phyloP scores from a whole-genome alignment of 2,888 invertebrate genomes.

The Syrista parreyssii region DNA sequence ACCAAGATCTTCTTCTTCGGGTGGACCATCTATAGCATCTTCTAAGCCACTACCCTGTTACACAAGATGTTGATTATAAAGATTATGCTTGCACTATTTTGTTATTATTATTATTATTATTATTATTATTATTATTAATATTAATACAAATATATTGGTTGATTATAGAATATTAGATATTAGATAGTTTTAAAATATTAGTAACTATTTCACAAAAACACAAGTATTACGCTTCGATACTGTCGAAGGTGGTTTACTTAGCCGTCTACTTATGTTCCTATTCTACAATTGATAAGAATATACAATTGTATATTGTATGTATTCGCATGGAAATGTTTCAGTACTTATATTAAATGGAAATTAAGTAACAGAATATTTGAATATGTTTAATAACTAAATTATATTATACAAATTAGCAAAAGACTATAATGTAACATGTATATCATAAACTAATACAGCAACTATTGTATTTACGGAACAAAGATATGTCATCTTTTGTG shows the following conservation, averaged over 20 bases:
- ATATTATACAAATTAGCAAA: neutral
- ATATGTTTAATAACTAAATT: neutral
- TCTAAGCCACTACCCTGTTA: conserved; percentile 49
- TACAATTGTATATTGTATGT: neutral
- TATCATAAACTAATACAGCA: neutral
- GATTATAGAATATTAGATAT: neutral
- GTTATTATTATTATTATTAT: neutral
- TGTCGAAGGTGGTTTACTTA: neutral
- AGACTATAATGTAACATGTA: neutral
- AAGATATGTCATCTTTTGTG: no score
- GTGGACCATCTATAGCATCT: conserved; percentile 56
- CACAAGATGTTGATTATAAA: neutral
- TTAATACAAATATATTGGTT: neutral
- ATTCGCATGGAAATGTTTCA: neutral
- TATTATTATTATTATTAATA: neutral
- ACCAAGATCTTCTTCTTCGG: conserved; percentile 73
- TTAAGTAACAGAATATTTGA: neutral
- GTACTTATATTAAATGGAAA: neutral
- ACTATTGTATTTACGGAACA: neutral
- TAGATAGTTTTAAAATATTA: neutral
- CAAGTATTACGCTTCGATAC: neutral
- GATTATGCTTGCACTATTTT: neutral
- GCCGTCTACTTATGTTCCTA: neutral
- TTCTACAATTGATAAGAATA: neutral
- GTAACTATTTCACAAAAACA: neutral